Conservation (phyloP, 2,113 vertebrate genomes). For the Conger conger region DNA sequence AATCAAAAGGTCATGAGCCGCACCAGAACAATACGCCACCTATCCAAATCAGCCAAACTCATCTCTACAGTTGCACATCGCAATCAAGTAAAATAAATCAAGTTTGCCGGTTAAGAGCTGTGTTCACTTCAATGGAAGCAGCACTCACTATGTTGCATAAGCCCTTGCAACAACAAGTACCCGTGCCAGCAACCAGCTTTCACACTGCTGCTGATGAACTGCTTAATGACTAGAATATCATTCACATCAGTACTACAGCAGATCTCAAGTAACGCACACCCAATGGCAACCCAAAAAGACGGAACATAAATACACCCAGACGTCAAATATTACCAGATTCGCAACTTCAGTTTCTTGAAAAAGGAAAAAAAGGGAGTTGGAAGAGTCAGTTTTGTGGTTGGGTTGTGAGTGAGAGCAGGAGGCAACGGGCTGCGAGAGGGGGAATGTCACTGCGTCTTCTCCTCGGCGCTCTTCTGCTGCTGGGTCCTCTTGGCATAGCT, state of each 20-base stretch:
- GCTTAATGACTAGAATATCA: constrained; percentile 58
- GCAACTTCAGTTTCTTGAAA: neutral
- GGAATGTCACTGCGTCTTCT: constrained; percentile 84
- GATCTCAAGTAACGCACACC: constrained; percentile 15
- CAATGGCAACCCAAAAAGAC: neutral
- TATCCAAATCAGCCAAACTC: constrained; percentile 26
- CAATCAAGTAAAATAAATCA: constrained; percentile 61
- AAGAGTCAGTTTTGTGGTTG: neutral
- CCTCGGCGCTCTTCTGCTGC: constrained; percentile 84
- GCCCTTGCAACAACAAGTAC: constrained; percentile 61
- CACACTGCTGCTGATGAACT: constrained; percentile 49
- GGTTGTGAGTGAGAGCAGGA: neutral
- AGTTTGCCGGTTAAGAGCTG: constrained; percentile 11
- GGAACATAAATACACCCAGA: neutral
- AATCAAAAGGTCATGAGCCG: constrained; percentile 39
- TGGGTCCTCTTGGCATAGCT: constrained; percentile 94
- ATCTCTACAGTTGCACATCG: constrained; percentile 34
- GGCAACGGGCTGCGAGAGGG: neutral
- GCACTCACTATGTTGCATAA: constrained; percentile 67
- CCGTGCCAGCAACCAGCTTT: constrained; percentile 47
- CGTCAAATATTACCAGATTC: neutral
- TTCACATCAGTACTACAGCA: constrained; percentile 25
- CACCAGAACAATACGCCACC: constrained; percentile 39
- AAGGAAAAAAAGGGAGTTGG: neutral
- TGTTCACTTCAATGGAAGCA: constrained; percentile 49